A percentile compares a stretch with the other conserved stretches of the same genome.
These are phyloP conservation scores for Datnioides undecimradiatus DNA, from an alignment of 2,113 vertebrate species.

Conservation along the genomic window DNA sequence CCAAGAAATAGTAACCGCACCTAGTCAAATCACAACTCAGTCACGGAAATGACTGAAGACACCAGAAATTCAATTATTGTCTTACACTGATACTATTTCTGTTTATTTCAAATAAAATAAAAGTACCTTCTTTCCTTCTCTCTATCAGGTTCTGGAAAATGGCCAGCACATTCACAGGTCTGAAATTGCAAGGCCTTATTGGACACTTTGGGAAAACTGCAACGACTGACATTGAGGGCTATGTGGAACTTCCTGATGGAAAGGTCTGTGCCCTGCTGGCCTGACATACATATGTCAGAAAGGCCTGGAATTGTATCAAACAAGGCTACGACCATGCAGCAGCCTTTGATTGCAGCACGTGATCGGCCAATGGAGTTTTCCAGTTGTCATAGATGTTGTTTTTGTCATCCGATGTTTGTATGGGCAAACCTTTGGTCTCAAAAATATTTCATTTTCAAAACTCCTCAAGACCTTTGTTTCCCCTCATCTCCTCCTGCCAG, in stretches of 20 bases:
- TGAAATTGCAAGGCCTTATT: slow-evolving; percentile 91
- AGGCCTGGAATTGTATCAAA: neutral
- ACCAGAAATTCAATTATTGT: neutral
- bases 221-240: slow-evolving; percentile 89
- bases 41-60: neutral
- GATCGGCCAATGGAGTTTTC: neutral
- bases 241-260: slow-evolving; percentile 92
- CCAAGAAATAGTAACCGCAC: neutral
- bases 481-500: slow-evolving; percentile 72
- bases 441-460: neutral
- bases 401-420: too few relatives aligned
- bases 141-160: slow-evolving; percentile 94
- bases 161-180: slow-evolving; percentile 90
- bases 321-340: neutral
- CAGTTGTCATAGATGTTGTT: neutral
- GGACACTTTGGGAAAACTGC: slow-evolving; percentile 93
- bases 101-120: neutral
- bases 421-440: neutral
- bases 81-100: neutral
- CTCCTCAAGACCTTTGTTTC: neutral
- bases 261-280: slow-evolving; percentile 82
- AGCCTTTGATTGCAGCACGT: neutral
- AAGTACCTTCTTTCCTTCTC: neutral
- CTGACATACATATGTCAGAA: neutral
- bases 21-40: neutral